Percentiles rank a stretch among this genome's conserved stretches.
Conservation (phyloP, 2,797 vertebrate species). For the Darevskia nairensis region DNA sequence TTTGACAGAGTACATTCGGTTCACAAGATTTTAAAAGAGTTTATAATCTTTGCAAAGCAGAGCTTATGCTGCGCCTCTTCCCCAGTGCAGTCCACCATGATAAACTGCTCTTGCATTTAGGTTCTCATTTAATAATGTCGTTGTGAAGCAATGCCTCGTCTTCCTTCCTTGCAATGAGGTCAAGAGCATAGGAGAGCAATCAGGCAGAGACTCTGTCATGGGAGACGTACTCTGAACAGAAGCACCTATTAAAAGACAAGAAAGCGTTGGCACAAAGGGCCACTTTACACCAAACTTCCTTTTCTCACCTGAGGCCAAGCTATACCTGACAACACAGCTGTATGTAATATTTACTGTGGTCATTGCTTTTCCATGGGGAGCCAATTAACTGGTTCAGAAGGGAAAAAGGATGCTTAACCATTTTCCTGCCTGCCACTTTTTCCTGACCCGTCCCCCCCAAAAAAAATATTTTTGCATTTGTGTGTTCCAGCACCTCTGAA, state of each 20-base stretch:
- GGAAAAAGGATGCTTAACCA: not conserved
- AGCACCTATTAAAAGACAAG: not conserved
- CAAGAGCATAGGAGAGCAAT: constrained; percentile 59
- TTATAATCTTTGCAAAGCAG: constrained; percentile 48
- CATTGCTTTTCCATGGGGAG: not conserved
- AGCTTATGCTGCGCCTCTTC: constrained; percentile 43
- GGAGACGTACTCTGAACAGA: constrained; percentile 17
- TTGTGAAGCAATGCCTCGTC: constrained; percentile 59
- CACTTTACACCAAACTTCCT: not conserved
- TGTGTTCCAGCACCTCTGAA: not conserved
- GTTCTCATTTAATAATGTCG: constrained; percentile 67
- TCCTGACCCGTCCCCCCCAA: not conserved
- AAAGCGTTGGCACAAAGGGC: not conserved
- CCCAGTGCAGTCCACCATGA: constrained; percentile 48
- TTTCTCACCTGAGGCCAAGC: not conserved
- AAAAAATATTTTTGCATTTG: not conserved
- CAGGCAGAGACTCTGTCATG: constrained; percentile 56
- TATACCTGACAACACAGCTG: not conserved
- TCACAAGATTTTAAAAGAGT: constrained; percentile 49
- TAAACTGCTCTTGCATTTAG: constrained; percentile 64
- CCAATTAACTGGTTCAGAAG: too few species aligned
- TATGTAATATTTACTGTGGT: not conserved
- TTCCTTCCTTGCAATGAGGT: constrained; percentile 65
- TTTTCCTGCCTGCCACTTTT: not conserved
- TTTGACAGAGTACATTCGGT: constrained; percentile 41